A percentile compares a stretch with the other conserved stretches of the same genome.
Evolutionary conservation across 2,113 vertebrate species (phyloP).

Genomic region (Urocolius indicus): DNA sequence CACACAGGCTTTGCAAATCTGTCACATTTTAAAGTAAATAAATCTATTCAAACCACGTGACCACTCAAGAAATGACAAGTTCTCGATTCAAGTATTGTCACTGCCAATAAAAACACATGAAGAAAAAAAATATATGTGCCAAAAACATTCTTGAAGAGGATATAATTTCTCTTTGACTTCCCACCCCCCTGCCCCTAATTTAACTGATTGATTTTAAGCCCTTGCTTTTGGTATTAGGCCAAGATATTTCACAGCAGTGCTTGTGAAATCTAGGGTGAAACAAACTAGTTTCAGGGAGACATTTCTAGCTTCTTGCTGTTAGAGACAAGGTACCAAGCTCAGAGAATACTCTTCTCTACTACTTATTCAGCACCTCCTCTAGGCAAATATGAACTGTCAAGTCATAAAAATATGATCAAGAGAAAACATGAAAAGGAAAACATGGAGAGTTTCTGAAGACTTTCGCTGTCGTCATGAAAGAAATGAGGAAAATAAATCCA

Average conservation of each 20-base stretch:
- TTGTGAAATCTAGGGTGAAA: neutral
- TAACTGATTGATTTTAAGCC: neutral
- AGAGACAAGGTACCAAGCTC: neutral
- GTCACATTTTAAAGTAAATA: neutral
- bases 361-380: neutral
- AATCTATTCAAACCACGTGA: neutral
- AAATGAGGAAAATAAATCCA: neutral
- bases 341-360: neutral
- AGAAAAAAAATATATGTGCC: neutral
- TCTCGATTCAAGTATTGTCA: neutral
- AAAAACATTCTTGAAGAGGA: neutral
- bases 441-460: neutral
- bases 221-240: neutral
- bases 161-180: neutral
- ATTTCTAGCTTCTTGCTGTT: neutral
- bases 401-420: neutral
- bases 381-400: neutral
- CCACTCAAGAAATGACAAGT: neutral
- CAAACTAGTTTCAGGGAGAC: neutral
- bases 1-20: neutral
- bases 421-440: neutral
- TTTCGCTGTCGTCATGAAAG: neutral
- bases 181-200: accelerated
- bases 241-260: neutral
- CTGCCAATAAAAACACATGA: neutral